These are phyloP conservation scores for Cassiopea xamachana DNA, from an alignment of 30 jellyfish, hydroid and myxozoan species.

Conservation along the genomic window DNA sequence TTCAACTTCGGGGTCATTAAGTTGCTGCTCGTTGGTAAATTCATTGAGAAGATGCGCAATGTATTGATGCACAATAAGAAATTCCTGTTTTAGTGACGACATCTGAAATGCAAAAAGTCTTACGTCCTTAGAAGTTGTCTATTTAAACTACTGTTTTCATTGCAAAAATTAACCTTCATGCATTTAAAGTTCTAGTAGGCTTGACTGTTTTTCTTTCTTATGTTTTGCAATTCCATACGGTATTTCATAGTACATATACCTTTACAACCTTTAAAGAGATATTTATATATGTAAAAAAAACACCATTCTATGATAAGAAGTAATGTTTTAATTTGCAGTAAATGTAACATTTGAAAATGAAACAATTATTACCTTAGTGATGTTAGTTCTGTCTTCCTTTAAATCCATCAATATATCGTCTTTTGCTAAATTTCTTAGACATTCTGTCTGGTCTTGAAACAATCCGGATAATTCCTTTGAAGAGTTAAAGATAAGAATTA, in stretches of 20 bases:
- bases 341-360: no score
- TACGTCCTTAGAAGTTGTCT: not conserved
- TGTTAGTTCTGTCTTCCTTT: conserved; percentile 18
- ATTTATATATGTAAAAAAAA: no score
- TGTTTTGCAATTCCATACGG: no score
- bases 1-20: conserved; percentile 60
- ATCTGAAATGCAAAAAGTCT: conserved; percentile 6
- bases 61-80: conserved; percentile 58
- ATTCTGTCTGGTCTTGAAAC: conserved; percentile 46
- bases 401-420: conserved; percentile 13
- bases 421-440: conserved; percentile 30
- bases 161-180: no score
- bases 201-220: no score
- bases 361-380: not conserved
- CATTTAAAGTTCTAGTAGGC: no score
- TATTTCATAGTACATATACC: no score
- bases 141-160: no score
- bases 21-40: conserved; percentile 27
- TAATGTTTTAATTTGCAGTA: no score
- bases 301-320: no score
- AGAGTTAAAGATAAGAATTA: not conserved
- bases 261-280: no score
- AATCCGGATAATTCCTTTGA: conserved; percentile 19
- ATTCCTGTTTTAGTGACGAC: conserved; percentile 42
- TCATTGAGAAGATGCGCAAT: conserved; percentile 14